Percentiles rank a stretch among this genome's conserved stretches.
These are phyloP conservation scores for Acanthococcus lagerstroemiae DNA, from an alignment of 2,888 invertebrate genomes.

Conservation along the genomic window DNA sequence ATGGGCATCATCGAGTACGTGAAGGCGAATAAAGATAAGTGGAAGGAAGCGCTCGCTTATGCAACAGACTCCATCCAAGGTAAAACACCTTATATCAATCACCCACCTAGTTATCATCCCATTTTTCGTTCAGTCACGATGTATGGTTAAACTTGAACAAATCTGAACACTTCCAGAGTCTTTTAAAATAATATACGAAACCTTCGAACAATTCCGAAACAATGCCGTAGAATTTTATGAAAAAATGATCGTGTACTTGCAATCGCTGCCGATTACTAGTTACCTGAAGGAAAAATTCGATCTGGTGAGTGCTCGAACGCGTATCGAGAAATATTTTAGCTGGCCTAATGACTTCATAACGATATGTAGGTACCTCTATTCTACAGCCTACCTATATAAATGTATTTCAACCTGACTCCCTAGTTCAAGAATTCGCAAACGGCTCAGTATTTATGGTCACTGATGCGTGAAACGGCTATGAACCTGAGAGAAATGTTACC, in stretches of 20 bases:
- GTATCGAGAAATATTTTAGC: no score
- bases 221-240: slow-evolving; percentile 7
- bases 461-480: neutral
- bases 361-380: no score
- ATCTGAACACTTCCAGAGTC: slow-evolving; percentile 9
- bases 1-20: slow-evolving; percentile 6
- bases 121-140: no score
- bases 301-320: no score
- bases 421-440: slow-evolving; percentile 19
- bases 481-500: slow-evolving; percentile 16
- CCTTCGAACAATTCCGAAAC: slow-evolving; percentile 2
- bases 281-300: slow-evolving; percentile 4
- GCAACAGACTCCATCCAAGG: no score
- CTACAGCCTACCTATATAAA: no score
- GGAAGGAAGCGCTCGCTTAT: slow-evolving; percentile 3
- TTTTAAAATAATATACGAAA: neutral
- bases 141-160: no score
- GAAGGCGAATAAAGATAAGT: slow-evolving; percentile 12
- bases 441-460: slow-evolving; percentile 7
- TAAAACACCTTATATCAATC: no score
- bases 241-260: neutral
- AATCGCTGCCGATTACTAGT: slow-evolving; percentile 7
- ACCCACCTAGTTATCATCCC: no score
- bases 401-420: neutral
- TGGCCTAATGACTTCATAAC: no score